Evolutionary conservation across 2,888 invertebrate genomes (phyloP).

Genomic region (Phortica magna): DNA sequence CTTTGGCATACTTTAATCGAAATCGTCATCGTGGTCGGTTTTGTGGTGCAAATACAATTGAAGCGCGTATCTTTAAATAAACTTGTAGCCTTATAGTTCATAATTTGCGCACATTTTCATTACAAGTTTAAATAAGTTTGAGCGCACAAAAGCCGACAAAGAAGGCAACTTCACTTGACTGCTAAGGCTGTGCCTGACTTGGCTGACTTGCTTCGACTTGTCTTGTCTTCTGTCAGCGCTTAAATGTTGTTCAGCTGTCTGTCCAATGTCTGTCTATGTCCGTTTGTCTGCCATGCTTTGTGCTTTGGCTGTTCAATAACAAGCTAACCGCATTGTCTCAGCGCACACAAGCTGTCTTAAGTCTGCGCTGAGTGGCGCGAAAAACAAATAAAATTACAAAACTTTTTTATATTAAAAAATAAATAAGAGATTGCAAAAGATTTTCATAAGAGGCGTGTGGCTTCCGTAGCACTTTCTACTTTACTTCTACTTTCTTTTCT

Average conservation of each 20-base stretch:
- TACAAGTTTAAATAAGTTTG: conserved; percentile 14
- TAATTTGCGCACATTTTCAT: not conserved
- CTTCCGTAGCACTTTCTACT: not conserved
- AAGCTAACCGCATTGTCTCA: conserved; percentile 4
- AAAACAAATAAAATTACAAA: conserved; percentile 31
- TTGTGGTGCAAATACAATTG: not conserved
- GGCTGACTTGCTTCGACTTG: not conserved
- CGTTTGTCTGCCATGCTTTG: not conserved
- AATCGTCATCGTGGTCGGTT: not conserved
- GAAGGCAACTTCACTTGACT: not conserved
- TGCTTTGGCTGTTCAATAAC: conserved; percentile 18
- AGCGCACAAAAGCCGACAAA: not conserved
- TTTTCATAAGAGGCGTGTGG: not conserved
- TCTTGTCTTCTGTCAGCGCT: not conserved
- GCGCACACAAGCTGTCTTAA: not conserved
- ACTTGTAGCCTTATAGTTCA: conserved; percentile 1
- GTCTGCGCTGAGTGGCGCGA: not conserved
- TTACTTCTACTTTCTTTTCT: no score
- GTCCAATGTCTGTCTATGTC: not conserved
- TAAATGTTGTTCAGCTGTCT: not conserved
- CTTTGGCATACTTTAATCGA: not conserved
- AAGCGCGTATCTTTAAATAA: not conserved
- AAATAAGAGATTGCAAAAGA: conserved; percentile 14
- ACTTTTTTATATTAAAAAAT: conserved; percentile 30
- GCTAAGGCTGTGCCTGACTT: not conserved